phyloP scores from a whole-genome alignment of 2,888 invertebrate species.

The Cephus nigrinus region DNA sequence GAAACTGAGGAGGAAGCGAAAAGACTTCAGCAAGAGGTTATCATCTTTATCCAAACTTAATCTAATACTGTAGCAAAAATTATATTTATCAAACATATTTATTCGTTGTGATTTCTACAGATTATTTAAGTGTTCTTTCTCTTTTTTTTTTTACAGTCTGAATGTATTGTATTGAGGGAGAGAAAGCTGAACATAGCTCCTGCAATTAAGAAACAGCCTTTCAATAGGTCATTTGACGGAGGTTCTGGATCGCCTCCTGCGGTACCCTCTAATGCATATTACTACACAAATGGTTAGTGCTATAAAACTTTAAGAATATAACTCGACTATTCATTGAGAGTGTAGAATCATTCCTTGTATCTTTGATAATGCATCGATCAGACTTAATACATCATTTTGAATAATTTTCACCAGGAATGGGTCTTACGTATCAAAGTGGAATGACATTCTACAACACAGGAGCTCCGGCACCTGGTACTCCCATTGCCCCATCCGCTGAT shows the following conservation, averaged over 20 bases:
- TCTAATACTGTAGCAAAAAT: background rate
- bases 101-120: background rate
- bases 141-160: constrained; percentile 70
- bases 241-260: constrained; percentile 69
- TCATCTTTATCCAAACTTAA: constrained; percentile 35
- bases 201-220: constrained; percentile 84
- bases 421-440: constrained; percentile 65
- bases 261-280: constrained; percentile 67
- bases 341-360: background rate
- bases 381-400: background rate
- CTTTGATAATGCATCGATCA: background rate
- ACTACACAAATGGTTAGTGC: constrained; percentile 67
- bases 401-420: constrained; percentile 50
- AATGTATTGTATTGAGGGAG: constrained; percentile 82
- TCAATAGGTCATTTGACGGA: constrained; percentile 69
- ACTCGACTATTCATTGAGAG: background rate
- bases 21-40: constrained; percentile 77
- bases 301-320: background rate
- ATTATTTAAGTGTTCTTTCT: constrained; percentile 13
- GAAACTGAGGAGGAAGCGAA: constrained; percentile 89
- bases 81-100: background rate
- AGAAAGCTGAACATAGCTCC: constrained; percentile 88
- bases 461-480: constrained; percentile 58
- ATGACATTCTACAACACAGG: constrained; percentile 65
- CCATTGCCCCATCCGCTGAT: constrained; percentile 59